A percentile compares a stretch with the other conserved stretches of the same genome.
phyloP scores from a whole-genome alignment of 2,113 vertebrate species.

The Platichthys stellatus region DNA sequence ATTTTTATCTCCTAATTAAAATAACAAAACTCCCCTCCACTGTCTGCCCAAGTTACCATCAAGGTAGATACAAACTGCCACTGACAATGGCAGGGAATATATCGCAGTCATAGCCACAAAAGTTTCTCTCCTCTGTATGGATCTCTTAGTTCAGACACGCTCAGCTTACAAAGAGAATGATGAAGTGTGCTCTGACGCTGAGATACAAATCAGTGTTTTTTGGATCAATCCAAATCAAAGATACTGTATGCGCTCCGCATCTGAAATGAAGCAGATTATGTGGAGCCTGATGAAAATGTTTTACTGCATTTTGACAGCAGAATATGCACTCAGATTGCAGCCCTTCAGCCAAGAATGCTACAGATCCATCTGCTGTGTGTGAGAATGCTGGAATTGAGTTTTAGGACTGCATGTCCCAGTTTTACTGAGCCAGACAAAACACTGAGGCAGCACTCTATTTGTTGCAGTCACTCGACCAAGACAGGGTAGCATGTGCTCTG shows the following conservation, averaged over 20 bases:
- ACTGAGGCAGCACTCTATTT: slow-evolving; percentile 64
- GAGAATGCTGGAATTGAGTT: slow-evolving; percentile 65
- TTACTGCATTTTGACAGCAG: slow-evolving; percentile 56
- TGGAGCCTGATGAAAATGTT: slow-evolving; percentile 65
- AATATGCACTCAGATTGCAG: slow-evolving; percentile 53
- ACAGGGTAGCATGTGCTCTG: slow-evolving; percentile 37
- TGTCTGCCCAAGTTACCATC: slow-evolving; percentile 80
- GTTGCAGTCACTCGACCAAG: slow-evolving; percentile 53
- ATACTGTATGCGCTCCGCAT: slow-evolving; percentile 41
- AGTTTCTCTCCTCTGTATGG: slow-evolving; percentile 63
- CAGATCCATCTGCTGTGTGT: slow-evolving; percentile 76
- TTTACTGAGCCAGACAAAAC: slow-evolving; percentile 63
- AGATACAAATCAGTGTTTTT: slow-evolving; percentile 67
- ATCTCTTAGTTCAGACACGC: slow-evolving; percentile 61
- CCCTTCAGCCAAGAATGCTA: slow-evolving; percentile 68
- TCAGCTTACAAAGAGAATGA: slow-evolving; percentile 71
- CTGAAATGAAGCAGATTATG: slow-evolving; percentile 64
- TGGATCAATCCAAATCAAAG: slow-evolving; percentile 70
- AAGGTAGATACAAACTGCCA: slow-evolving; percentile 82
- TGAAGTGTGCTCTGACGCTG: slow-evolving; percentile 39
- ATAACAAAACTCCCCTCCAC: slow-evolving; percentile 84
- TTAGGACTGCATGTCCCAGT: slow-evolving; percentile 68
- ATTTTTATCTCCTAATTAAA: slow-evolving; percentile 87
- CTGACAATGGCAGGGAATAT: slow-evolving; percentile 67
- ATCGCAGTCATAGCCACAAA: slow-evolving; percentile 66